phyloP scores from a whole-genome alignment of 2,888 invertebrate genomes.

The Andrena bicolor region DNA sequence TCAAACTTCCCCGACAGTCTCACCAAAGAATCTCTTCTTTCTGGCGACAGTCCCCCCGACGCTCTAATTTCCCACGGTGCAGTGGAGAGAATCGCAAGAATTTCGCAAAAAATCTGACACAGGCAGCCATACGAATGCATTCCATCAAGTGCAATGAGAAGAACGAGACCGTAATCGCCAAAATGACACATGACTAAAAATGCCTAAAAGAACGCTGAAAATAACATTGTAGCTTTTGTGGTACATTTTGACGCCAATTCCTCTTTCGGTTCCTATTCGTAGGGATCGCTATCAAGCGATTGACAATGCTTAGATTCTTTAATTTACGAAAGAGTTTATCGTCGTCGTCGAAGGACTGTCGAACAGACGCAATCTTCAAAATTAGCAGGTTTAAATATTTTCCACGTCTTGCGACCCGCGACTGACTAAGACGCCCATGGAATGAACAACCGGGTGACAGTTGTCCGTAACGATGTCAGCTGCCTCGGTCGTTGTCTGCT shows the following conservation, averaged over 20 bases:
- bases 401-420: slow-evolving; percentile 52
- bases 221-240: slow-evolving; percentile 33
- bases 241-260: slow-evolving; percentile 42
- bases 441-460: slow-evolving; percentile 37
- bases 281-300: slow-evolving; percentile 66
- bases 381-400: slow-evolving; percentile 68
- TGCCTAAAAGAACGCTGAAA: slow-evolving; percentile 24
- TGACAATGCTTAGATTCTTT: slow-evolving; percentile 62
- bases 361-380: slow-evolving; percentile 75
- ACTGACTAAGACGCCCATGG: slow-evolving; percentile 7
- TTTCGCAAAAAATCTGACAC: background rate
- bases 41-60: background rate
- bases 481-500: background rate
- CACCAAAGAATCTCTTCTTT: background rate
- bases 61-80: background rate
- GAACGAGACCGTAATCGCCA: background rate
- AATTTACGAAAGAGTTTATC: slow-evolving; percentile 74
- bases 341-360: slow-evolving; percentile 74
- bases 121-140: background rate
- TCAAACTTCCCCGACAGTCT: slow-evolving; percentile 10
- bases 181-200: slow-evolving; percentile 10
- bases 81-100: background rate
- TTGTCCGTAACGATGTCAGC: slow-evolving; percentile 20
- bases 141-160: background rate
- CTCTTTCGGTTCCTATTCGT: slow-evolving; percentile 70